Evolutionary conservation across 2,888 invertebrate genomes (phyloP).

Genomic region (Aphrophora alni): DNA sequence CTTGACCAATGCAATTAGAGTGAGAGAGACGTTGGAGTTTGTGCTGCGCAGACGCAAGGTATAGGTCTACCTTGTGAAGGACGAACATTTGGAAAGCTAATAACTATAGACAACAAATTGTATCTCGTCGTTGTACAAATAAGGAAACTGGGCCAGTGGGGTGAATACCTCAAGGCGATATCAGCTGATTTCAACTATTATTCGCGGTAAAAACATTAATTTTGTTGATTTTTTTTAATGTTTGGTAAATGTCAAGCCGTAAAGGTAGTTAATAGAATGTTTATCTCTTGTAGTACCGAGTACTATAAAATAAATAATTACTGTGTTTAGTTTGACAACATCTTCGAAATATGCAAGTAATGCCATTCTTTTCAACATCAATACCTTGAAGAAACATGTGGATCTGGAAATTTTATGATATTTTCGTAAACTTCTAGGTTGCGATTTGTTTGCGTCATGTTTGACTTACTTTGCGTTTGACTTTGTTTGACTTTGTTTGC

Average conservation of each 20-base stretch:
- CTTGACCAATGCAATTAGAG: not conserved
- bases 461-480: too few relatives aligned
- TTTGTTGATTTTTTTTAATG: not conserved
- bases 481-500: too few relatives aligned
- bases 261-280: not conserved
- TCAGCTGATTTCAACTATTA: not conserved
- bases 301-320: not conserved
- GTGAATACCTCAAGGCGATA: not conserved
- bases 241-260: not conserved
- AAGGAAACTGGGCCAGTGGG: slow-evolving; percentile 2
- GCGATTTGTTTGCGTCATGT: too few relatives aligned
- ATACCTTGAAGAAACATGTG: too few relatives aligned
- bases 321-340: not conserved
- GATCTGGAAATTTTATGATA: too few relatives aligned
- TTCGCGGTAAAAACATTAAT: not conserved
- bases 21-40: too few relatives aligned
- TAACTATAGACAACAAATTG: not conserved
- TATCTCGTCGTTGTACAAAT: not conserved
- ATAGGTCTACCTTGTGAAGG: not conserved
- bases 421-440: too few relatives aligned
- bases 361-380: too few relatives aligned
- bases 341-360: too few relatives aligned
- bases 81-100: not conserved
- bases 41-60: not conserved
- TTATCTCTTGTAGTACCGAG: not conserved